Evolutionary conservation across 1,140 invertebrate genomes (phyloP), one percentile per base, ranked within the genome.

Genomic region (Aradophagus sp.): DNA sequence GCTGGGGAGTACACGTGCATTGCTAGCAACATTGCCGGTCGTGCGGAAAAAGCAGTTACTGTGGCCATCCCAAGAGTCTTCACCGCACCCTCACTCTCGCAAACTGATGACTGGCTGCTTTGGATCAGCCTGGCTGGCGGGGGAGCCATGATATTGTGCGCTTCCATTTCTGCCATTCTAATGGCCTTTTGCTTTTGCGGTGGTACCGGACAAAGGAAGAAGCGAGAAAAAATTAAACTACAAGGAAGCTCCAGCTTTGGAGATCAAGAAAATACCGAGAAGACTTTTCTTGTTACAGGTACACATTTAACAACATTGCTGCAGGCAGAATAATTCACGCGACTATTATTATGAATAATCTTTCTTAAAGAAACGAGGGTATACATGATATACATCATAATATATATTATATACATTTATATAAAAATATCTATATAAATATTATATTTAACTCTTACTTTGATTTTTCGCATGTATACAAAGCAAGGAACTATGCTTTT

Each of bases 1-100:
- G 91, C 91, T 8, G 94, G 94, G 0, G 90, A 92, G 27, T 96
- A 96, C 77, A 89, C 90, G 0, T 96, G 95, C 78, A 87, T 90
- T 11, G 93, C 92, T 4, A 87, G 85, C 10, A 97, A 96, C 80
- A 79, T 89, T 11, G 90, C 93, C 10, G 94, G 93, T 1, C 84
- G 87, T 12, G 89, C 91, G 4, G 88, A 89, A 17, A 87, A 88
- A 27, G 92, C 92, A 39, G 88, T 93, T 0, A 90, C 89, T 19
- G 87, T 95, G 7, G 89, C 91, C 20, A 86, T 94, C 14, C 91
- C 90, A 15, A 88, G 92, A 65, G 89, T 92, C 20, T 88, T 90
- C 11, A 88, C 89, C 20, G 87, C 90, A 29, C 89, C 88, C 3
- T 90, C 89, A 0, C 77, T 90, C 3, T 88, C 89, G 2, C 90